Evolutionary conservation across 2,113 vertebrate genomes (phyloP).

Genomic region (Castor canadensis): DNA sequence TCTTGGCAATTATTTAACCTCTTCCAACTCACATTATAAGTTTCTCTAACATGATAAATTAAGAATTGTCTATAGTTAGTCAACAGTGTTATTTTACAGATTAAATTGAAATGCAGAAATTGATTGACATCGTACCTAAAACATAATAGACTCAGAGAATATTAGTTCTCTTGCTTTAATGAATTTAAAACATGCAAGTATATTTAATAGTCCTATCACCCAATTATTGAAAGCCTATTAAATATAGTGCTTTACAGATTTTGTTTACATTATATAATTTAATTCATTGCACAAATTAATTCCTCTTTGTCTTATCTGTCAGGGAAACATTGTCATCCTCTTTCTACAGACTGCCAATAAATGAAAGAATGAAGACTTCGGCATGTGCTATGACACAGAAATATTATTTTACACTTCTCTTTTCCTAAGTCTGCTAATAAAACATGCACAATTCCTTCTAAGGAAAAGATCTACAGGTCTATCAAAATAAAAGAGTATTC

Average conservation of each 20-base stretch:
- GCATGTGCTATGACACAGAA: not conserved
- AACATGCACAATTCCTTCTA: not conserved
- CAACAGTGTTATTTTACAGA: not conserved
- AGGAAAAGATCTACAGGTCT: not conserved
- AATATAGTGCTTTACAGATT: not conserved
- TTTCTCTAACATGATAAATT: not conserved
- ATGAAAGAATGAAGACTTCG: no score
- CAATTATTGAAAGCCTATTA: not conserved
- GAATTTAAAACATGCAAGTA: not conserved
- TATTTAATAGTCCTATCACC: not conserved
- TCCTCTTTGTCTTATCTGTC: not conserved
- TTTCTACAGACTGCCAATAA: not conserved
- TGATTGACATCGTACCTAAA: not conserved
- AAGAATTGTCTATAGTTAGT: not conserved
- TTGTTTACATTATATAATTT: not conserved
- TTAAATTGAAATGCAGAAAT: conserved; percentile 24
- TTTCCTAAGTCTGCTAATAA: not conserved
- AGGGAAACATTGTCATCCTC: not conserved
- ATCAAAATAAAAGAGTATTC: not conserved
- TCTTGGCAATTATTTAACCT: not conserved
- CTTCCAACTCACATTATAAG: not conserved
- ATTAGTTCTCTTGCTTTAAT: not conserved
- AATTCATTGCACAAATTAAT: not conserved
- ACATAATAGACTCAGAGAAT: not conserved
- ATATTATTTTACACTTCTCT: not conserved